These are phyloP conservation scores for Euglossa dilemma DNA, from an alignment of 1,140 invertebrate genomes.

Conservation along the genomic window DNA sequence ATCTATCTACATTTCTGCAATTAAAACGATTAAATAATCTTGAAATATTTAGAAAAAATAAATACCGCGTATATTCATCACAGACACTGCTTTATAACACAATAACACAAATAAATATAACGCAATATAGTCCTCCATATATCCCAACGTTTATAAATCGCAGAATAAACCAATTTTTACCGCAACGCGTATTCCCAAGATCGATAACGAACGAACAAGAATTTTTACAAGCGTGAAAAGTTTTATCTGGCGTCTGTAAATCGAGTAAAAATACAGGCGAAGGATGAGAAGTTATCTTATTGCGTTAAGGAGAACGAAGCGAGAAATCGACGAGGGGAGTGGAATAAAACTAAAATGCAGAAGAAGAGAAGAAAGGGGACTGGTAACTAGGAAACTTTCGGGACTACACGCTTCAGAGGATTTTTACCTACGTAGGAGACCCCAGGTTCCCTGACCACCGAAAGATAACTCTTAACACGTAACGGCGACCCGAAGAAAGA, in stretches of 20 bases:
- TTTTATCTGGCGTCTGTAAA: neutral
- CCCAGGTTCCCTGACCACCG: constrained; percentile 43
- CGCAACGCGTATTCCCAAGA: too few species aligned
- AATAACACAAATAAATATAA: too few species aligned
- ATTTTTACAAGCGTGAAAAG: neutral
- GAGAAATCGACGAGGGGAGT: too few species aligned
- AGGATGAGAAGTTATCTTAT: neutral
- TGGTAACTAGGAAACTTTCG: constrained; percentile 59
- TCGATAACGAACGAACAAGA: neutral
- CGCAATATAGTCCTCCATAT: too few species aligned
- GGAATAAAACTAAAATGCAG: neutral
- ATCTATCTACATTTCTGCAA: too few species aligned
- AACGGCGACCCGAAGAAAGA: constrained; percentile 42
- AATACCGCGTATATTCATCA: too few species aligned
- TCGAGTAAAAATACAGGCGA: neutral
- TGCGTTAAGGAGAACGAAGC: constrained; percentile 19
- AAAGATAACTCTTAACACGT: constrained; percentile 57
- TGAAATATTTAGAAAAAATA: too few species aligned
- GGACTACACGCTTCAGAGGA: constrained; percentile 40
- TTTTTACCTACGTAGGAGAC: constrained; percentile 48
- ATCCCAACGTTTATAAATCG: too few species aligned
- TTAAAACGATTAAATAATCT: too few species aligned
- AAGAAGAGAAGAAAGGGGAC: neutral
- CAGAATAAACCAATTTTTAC: too few species aligned
- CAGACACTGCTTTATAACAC: too few species aligned